Base-by-base conservation (phyloP, 2,888 invertebrate species). In the Scaptomyza tumidula region DNA sequence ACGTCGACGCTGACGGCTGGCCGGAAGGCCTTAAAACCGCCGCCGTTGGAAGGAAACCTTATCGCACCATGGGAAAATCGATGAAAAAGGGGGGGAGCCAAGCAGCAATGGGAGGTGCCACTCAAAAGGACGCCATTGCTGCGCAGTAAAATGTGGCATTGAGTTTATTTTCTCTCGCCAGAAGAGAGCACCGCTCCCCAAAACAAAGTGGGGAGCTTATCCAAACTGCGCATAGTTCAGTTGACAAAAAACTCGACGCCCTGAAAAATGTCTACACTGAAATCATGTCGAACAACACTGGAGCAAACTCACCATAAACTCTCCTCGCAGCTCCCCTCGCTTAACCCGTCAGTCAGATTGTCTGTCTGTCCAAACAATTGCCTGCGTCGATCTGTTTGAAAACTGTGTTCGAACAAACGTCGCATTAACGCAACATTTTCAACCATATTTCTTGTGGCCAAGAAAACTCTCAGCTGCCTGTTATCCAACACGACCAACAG, bases 371-470 rank as follows among this genome's bases (percentile, higher is more conserved):
- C 72, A 83, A 84, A 85, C 86, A 80, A 86, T 86, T 81, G 85
- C 74, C 80, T 64, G 78, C 78, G 83, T 86, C 85, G 85, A 85
- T 85, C 85, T 80, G 71, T 86, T 86, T 84, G 84, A 77, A 86
- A 84, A 76, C 82, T 78, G 85, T 85, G 86, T 85, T 84, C 71
- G 81, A 86, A 80, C 85, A 84, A 86, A 85, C 85, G 78, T 86
- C 82, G 85, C 85, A 85, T 85, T 84, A 86, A 85, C 87, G 80
- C 87, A 85, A 86, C 85, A 85, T 87, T 85, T 86, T 80, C 41
- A 24, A 75, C 74, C 66, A 80, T 41, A 41, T 41, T 80, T 82
- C 79, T 75, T 83, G 73, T 82, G 77, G 77, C 74, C 73, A 50
- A 56, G 39, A 62, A 57, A 33, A 35, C 75, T 71, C 78, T 80